phyloP scores from a whole-genome alignment of 1,140 invertebrate species.

The Rhopalosiphum padi region DNA sequence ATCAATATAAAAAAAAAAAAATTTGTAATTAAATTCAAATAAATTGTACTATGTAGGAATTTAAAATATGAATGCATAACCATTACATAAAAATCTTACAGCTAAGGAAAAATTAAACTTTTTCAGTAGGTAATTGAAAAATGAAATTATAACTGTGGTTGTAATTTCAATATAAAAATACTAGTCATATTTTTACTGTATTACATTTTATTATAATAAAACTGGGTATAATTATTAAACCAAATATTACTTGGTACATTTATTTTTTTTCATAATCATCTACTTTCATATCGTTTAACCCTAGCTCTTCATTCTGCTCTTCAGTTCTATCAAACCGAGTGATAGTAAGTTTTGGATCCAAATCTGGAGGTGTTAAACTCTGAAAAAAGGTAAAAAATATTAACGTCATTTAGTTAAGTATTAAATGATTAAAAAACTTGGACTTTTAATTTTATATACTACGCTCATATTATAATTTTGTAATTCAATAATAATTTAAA shows the following conservation, averaged over 20 bases:
- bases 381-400: conserved; percentile 64
- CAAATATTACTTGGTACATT: background rate
- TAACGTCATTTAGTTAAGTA: background rate
- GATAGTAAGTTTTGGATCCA: conserved; percentile 77
- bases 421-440: background rate
- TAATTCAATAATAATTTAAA: background rate
- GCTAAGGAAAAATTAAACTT: background rate
- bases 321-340: conserved; percentile 82
- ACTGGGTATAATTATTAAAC: background rate
- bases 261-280: conserved; percentile 72
- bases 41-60: background rate
- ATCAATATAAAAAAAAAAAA: background rate
- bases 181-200: background rate
- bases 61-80: background rate
- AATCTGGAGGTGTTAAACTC: conserved; percentile 77
- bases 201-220: background rate
- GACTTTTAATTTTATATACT: background rate
- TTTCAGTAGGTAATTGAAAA: background rate
- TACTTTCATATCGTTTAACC: conserved; percentile 96
- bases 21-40: background rate
- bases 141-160: background rate
- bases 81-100: background rate
- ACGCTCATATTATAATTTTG: background rate
- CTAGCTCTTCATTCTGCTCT: conserved; percentile 96
- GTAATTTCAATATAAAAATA: background rate